A percentile compares a stretch with the other conserved stretches of the same genome.
Conservation (phyloP, 2,797 vertebrate species). For the Zonotrichia albicollis region DNA sequence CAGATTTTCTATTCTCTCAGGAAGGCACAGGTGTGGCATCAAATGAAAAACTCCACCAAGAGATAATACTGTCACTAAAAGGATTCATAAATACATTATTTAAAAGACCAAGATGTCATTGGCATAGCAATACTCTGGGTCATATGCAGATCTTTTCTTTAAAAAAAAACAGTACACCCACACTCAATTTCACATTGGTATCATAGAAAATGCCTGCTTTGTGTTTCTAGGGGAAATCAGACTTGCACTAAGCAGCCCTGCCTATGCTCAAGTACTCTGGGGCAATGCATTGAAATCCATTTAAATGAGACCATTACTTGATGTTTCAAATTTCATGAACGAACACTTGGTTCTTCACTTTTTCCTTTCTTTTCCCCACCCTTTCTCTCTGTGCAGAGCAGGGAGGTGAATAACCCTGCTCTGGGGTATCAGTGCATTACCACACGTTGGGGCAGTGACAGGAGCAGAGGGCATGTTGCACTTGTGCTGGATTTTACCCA, state of each 20-base stretch:
- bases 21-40: background rate
- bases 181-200: background rate
- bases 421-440: rapidly evolving
- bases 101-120: background rate
- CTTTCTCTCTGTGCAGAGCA: background rate
- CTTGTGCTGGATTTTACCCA: background rate
- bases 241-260: background rate
- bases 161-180: background rate
- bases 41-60: background rate
- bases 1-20: background rate
- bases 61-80: background rate
- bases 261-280: background rate
- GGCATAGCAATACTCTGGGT: background rate
- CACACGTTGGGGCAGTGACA: background rate
- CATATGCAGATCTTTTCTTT: background rate
- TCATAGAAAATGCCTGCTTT: background rate
- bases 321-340: background rate
- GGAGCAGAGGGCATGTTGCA: rapidly evolving
- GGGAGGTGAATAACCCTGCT: background rate
- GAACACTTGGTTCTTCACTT: background rate
- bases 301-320: background rate
- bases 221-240: background rate
- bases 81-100: background rate
- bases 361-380: background rate
- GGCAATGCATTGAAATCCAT: background rate